Percentiles rank a stretch among this genome's conserved stretches.
phyloP scores from a whole-genome alignment of 2,797 vertebrate genomes.

The Sebastes itinus region DNA sequence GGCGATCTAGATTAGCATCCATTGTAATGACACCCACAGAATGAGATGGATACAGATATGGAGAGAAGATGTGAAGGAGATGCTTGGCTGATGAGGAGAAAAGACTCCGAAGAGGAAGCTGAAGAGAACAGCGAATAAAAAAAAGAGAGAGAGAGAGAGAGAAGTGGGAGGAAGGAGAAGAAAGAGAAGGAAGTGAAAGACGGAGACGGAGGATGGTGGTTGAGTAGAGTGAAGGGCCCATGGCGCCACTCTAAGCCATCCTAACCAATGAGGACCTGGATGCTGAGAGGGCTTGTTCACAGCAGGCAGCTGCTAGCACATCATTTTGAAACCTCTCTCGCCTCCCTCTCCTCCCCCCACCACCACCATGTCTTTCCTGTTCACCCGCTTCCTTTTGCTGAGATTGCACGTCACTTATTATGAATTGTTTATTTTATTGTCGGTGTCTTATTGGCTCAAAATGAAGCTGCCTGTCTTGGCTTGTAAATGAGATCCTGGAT shows the following conservation, averaged over 20 bases:
- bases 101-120: slow-evolving; percentile 41
- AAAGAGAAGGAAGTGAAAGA: slow-evolving; percentile 63
- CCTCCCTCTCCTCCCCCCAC: slow-evolving; percentile 15
- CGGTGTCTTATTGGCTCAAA: slow-evolving; percentile 15
- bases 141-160: neutral
- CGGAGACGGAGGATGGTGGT: slow-evolving; percentile 52
- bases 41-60: neutral
- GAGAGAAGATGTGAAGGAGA: slow-evolving; percentile 35
- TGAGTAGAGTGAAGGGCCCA: slow-evolving; percentile 59
- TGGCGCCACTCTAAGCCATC: slow-evolving; percentile 65
- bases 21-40: slow-evolving; percentile 15
- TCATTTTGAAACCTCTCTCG: slow-evolving; percentile 53
- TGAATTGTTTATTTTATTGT: slow-evolving; percentile 39
- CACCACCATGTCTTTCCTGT: slow-evolving; percentile 4
- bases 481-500: slow-evolving; percentile 37
- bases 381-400: slow-evolving; percentile 42
- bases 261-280: slow-evolving; percentile 67
- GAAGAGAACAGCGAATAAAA: slow-evolving; percentile 27
- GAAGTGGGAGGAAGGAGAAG: slow-evolving; percentile 55
- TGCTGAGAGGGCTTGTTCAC: slow-evolving; percentile 73
- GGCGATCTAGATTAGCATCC: slow-evolving; percentile 34
- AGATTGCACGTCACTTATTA: slow-evolving; percentile 45
- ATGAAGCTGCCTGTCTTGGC: slow-evolving; percentile 28
- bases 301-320: slow-evolving; percentile 72
- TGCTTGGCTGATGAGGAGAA: slow-evolving; percentile 38